Evolutionary conservation across 2,888 invertebrate genomes (phyloP).

Genomic region (Nasonovia ribisnigri): DNA sequence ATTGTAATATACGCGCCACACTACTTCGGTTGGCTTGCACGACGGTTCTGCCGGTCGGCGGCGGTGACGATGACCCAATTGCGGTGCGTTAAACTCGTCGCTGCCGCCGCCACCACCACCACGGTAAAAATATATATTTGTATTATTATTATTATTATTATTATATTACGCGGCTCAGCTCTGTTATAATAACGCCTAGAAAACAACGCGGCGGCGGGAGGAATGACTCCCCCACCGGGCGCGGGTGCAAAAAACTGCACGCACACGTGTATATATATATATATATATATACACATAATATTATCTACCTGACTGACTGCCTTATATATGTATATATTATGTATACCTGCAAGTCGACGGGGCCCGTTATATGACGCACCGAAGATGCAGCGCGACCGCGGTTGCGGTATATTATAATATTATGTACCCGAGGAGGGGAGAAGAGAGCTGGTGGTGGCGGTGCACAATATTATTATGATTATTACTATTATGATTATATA

Average conservation of each 20-base stretch:
- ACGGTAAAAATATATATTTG: neutral
- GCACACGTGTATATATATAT: neutral
- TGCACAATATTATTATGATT: slow-evolving; percentile 19
- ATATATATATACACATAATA: neutral
- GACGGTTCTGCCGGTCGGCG: slow-evolving; percentile 47
- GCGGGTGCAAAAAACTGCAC: slow-evolving; percentile 59
- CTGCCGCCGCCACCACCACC: slow-evolving; percentile 20
- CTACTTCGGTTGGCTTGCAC: slow-evolving; percentile 44
- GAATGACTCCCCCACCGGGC: slow-evolving; percentile 22
- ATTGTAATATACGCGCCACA: neutral
- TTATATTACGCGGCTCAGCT: slow-evolving; percentile 10
- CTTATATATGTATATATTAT: neutral
- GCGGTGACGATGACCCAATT: slow-evolving; percentile 54
- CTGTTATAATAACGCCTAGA: slow-evolving; percentile 9
- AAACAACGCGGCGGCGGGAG: neutral
- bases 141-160: slow-evolving; percentile 29
- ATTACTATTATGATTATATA: slow-evolving; percentile 11
- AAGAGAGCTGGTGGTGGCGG: neutral
- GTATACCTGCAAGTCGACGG: neutral
- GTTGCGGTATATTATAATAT: slow-evolving; percentile 24
- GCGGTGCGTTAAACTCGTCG: slow-evolving; percentile 64
- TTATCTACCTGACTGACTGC: neutral
- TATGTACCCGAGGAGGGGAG: neutral
- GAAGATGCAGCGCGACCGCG: slow-evolving; percentile 33
- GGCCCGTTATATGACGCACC: slow-evolving; percentile 42